Evolutionary conservation across 2,888 invertebrate species (phyloP).

Genomic region (Mimachlamys varia): DNA sequence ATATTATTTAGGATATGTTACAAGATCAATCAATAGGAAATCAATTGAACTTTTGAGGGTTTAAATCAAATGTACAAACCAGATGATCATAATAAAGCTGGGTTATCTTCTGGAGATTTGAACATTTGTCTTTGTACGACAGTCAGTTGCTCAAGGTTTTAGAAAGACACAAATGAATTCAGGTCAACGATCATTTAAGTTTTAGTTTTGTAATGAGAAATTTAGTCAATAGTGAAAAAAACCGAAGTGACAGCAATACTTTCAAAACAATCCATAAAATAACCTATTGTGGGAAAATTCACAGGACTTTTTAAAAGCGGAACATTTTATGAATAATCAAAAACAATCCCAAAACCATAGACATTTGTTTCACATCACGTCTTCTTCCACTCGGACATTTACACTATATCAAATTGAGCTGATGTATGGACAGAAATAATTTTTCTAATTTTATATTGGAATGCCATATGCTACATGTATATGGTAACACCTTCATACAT

Average conservation of each 20-base stretch:
- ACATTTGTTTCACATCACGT: not conserved
- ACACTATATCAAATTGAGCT: not conserved
- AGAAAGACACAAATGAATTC: not conserved
- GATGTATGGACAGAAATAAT: not conserved
- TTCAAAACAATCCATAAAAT: not conserved
- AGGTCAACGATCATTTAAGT: not conserved
- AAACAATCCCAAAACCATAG: not conserved
- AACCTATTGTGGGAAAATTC: not conserved
- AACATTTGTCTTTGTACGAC: not conserved
- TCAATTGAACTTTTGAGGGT: no score
- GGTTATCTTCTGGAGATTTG: not conserved
- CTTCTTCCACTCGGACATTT: not conserved
- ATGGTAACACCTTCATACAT: not conserved
- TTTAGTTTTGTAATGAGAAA: not conserved
- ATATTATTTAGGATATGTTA: not conserved
- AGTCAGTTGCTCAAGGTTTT: not conserved
- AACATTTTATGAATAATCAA: not conserved
- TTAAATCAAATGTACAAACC: no score
- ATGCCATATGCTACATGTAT: not conserved
- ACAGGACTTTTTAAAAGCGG: not conserved
- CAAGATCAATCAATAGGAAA: not conserved
- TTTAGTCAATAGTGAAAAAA: not conserved
- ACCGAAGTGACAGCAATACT: not conserved
- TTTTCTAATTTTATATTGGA: not conserved
- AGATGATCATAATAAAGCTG: not conserved